phyloP scores from a whole-genome alignment of 2,888 invertebrate genomes.

The Neria commutata region DNA sequence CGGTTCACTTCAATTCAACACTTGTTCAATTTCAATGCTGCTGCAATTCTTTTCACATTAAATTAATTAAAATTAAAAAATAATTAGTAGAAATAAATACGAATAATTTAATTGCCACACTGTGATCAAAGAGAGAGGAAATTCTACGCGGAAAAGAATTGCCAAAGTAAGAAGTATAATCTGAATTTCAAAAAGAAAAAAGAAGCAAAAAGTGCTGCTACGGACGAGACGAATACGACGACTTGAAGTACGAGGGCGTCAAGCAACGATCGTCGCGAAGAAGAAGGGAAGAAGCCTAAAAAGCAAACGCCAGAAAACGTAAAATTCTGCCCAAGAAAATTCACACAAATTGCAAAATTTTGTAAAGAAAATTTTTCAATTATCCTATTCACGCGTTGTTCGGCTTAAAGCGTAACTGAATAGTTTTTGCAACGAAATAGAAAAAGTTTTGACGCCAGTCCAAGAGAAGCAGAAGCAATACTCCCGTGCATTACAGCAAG shows the following conservation, averaged over 20 bases:
- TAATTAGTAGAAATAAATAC: slow-evolving; percentile 35
- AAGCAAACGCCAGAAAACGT: slow-evolving; percentile 30
- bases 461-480: slow-evolving; percentile 39
- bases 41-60: slow-evolving; percentile 52
- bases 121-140: slow-evolving; percentile 50
- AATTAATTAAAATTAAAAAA: slow-evolving; percentile 45
- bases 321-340: slow-evolving; percentile 3
- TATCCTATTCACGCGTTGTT: background rate
- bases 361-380: too few species aligned
- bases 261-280: slow-evolving; percentile 24
- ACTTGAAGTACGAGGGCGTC: slow-evolving; percentile 23
- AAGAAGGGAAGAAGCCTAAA: slow-evolving; percentile 28
- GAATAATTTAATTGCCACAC: slow-evolving; percentile 47
- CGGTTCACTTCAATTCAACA: slow-evolving; percentile 55
- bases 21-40: slow-evolving; percentile 59
- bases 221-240: slow-evolving; percentile 24
- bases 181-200: slow-evolving; percentile 20
- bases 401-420: background rate
- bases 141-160: slow-evolving; percentile 26
- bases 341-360: too few species aligned
- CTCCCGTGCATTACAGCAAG: slow-evolving; percentile 38
- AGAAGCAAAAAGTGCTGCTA: slow-evolving; percentile 30
- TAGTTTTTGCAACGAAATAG: background rate
- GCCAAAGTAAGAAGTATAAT: slow-evolving; percentile 37
- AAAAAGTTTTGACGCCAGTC: background rate